Percentiles rank a stretch among this genome's conserved stretches.
These are phyloP conservation scores for Gonatopus flavifemur DNA, from an alignment of 1,140 invertebrate species.

Conservation along the genomic window DNA sequence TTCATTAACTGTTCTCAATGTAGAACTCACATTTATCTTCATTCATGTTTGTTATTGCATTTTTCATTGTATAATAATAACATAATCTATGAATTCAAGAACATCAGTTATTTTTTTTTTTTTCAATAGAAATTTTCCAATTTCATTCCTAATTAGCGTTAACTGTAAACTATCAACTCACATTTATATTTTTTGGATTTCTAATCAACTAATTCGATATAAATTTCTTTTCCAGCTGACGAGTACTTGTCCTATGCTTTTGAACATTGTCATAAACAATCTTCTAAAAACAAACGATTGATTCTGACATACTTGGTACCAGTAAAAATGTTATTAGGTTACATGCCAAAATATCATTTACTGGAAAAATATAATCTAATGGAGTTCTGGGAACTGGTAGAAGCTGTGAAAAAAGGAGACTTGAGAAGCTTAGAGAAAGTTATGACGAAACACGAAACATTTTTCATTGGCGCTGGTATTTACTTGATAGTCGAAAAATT, in stretches of 20 bases:
- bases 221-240: conserved; percentile 70
- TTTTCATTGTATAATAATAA: too few species aligned
- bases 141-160: too few species aligned
- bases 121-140: conserved; percentile 2
- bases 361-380: conserved; percentile 88
- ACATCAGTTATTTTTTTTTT: not conserved
- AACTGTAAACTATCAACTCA: too few species aligned
- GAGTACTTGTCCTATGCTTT: conserved; percentile 92
- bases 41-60: too few species aligned
- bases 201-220: not conserved
- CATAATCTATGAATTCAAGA: too few species aligned
- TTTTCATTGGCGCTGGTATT: conserved; percentile 94
- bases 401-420: conserved; percentile 88
- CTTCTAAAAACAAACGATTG: conserved; percentile 85
- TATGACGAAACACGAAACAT: conserved; percentile 83
- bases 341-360: conserved; percentile 79
- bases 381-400: conserved; percentile 86
- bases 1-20: too few species aligned
- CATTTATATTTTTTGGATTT: not conserved
- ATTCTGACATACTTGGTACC: conserved; percentile 96
- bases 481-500: conserved; percentile 96
- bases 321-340: conserved; percentile 95
- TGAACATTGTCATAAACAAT: conserved; percentile 81
- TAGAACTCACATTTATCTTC: too few species aligned
- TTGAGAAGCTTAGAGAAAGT: conserved; percentile 81